phyloP scores from a whole-genome alignment of 2,797 vertebrate genomes.

The Microctenopoma steveboyesi region DNA sequence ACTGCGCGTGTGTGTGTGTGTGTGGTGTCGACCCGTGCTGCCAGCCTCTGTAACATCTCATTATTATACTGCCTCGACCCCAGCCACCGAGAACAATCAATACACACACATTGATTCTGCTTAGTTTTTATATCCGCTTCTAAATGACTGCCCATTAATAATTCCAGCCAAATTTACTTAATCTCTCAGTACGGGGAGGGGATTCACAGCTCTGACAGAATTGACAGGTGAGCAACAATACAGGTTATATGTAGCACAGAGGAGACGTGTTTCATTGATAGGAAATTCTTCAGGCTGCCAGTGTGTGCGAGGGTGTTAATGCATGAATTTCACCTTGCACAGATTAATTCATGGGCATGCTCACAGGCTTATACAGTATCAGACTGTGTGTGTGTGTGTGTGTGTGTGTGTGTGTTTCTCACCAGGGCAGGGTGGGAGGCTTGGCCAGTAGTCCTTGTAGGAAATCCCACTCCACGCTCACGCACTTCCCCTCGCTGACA shows the following conservation, averaged over 20 bases:
- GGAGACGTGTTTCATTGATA: slow-evolving; percentile 60
- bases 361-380: slow-evolving; percentile 62
- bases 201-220: slow-evolving; percentile 70
- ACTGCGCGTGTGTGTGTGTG: slow-evolving; percentile 31
- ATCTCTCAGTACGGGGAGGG: slow-evolving; percentile 79
- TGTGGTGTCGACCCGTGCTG: slow-evolving; percentile 62
- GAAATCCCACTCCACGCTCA: slow-evolving; percentile 92
- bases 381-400: slow-evolving; percentile 28
- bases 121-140: slow-evolving; percentile 85
- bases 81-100: slow-evolving; percentile 84
- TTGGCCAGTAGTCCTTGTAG: slow-evolving; percentile 90
- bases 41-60: slow-evolving; percentile 81
- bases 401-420: slow-evolving; percentile 64
- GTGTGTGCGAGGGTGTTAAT: slow-evolving; percentile 56
- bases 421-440: slow-evolving; percentile 90
- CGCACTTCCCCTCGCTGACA: slow-evolving; percentile 87
- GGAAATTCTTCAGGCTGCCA: slow-evolving; percentile 58
- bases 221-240: slow-evolving; percentile 70
- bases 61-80: slow-evolving; percentile 85
- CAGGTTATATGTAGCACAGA: slow-evolving; percentile 48
- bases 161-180: slow-evolving; percentile 85
- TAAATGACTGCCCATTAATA: slow-evolving; percentile 85
- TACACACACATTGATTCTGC: slow-evolving; percentile 84
- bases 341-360: slow-evolving; percentile 77
- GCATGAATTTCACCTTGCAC: slow-evolving; percentile 70